Percentiles rank a stretch among this genome's conserved stretches.
phyloP scores from a whole-genome alignment of 2,113 vertebrate species.

The Pampusana beccarii region DNA sequence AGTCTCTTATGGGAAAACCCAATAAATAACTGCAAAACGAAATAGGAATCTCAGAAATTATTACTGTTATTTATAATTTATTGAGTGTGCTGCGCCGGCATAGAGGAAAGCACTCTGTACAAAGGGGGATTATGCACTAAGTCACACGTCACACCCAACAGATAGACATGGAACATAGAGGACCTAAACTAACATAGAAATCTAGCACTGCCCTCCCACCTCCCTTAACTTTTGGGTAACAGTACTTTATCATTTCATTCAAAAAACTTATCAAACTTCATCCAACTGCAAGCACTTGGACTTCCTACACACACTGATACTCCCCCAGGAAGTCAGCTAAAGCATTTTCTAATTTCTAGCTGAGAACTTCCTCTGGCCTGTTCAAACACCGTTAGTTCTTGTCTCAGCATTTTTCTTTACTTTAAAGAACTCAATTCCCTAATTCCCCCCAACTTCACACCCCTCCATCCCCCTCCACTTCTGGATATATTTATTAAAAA shows the following conservation, averaged over 20 bases:
- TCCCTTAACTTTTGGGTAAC: not conserved
- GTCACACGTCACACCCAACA: not conserved
- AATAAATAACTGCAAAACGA: not conserved
- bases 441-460: too few species aligned
- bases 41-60: not conserved
- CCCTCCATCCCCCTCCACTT: not conserved
- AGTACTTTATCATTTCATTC: not conserved
- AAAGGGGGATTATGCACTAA: not conserved
- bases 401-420: not conserved
- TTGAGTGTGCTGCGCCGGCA: not conserved
- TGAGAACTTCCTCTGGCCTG: not conserved
- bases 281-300: not conserved
- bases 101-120: not conserved
- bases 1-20: not conserved
- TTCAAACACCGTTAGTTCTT: not conserved
- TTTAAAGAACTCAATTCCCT: not conserved
- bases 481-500: not conserved
- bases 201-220: too few species aligned
- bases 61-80: not conserved
- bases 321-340: not conserved
- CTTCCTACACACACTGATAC: not conserved
- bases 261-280: not conserved
- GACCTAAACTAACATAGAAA: not conserved
- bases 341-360: not conserved
- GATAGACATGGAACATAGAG: rapidly evolving